Evolutionary conservation across 2,797 vertebrate genomes (phyloP), one percentile per base, ranked within the genome.

Genomic region (Sparidentex hasta): DNA sequence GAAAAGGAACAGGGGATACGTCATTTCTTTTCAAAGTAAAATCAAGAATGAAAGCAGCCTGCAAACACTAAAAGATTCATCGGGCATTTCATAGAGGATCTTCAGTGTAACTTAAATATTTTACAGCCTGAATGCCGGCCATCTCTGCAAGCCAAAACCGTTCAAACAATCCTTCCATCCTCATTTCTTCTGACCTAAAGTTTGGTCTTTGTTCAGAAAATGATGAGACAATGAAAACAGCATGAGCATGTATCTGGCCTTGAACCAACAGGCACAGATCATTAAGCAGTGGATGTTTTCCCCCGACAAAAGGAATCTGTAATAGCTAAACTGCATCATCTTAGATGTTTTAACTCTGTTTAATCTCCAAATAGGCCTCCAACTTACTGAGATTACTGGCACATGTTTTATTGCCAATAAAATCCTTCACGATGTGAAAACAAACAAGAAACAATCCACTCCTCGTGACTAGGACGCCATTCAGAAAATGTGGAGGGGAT

Each of bases 31-130:
- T 84, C 64, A 66, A 67, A 81, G 62, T 21, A 41, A 41, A 75
- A 65, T 25, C 17, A 56, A 20, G 29, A 14, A 44, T 23, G 23
- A 77, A 80, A 29, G 17, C 69, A 54, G 78, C 72, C 73, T 66
- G 81, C 47, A 81, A 80, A 80, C 71, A 74, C 81, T 82, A 47
- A 84, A 88, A 87, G 73, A 87, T 84, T 89, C 70, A 87, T 86
- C 4, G 27, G 74, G 75, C 54, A 7, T 78, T 91, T 88, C 74
- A 70, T 14, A 74, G 74, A 23, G 59, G 58, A 48, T 87, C 79
- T 72, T 76, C 79, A 25, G 63, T 25, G 20, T 79, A 87, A 82
- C 51, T 50, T 89, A n/a, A 80, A 87, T 80, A 81, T 86, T 92
- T 87, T 84, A 86, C 84, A 76, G 77, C 51, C 74, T 74, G 79